phyloP scores from a whole-genome alignment of 2,113 vertebrate species.

The Elephantulus edwardii region DNA sequence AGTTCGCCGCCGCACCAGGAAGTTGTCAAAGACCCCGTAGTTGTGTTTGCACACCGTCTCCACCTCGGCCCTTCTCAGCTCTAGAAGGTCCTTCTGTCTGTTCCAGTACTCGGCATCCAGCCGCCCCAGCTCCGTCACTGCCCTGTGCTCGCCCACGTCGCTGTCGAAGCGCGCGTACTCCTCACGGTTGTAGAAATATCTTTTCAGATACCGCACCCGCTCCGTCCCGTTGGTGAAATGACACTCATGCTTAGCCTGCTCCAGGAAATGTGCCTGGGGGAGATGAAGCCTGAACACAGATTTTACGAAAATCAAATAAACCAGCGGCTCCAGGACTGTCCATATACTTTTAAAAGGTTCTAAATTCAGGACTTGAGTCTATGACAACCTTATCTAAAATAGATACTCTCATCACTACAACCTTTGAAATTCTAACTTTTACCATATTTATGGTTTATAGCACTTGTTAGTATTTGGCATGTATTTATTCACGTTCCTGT shows the following conservation, averaged over 20 bases:
- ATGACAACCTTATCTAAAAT: constrained; percentile 6
- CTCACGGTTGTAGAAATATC: background rate
- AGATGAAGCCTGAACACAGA: too few relatives aligned
- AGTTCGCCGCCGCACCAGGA: background rate
- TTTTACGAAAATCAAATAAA: too few relatives aligned
- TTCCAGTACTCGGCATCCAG: background rate
- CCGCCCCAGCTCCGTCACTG: constrained; percentile 28
- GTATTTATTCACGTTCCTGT: constrained; percentile 2
- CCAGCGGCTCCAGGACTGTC: too few relatives aligned
- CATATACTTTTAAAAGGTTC: background rate
- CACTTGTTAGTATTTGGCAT: background rate
- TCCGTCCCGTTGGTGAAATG: background rate
- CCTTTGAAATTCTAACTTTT: constrained; percentile 18
- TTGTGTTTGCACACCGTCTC: background rate
- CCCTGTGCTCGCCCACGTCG: background rate
- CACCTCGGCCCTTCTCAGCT: fast-evolving
- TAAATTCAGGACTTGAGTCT: background rate
- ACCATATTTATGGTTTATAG: background rate
- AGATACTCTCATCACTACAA: background rate
- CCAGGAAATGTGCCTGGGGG: background rate
- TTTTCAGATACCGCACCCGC: background rate
- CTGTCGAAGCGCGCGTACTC: constrained; percentile 28
- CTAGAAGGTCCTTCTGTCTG: background rate
- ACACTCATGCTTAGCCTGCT: background rate
- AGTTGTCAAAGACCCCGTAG: fast-evolving